Base-by-base conservation (phyloP, 2,113 vertebrate species). In the Kryptolebias marmoratus region DNA sequence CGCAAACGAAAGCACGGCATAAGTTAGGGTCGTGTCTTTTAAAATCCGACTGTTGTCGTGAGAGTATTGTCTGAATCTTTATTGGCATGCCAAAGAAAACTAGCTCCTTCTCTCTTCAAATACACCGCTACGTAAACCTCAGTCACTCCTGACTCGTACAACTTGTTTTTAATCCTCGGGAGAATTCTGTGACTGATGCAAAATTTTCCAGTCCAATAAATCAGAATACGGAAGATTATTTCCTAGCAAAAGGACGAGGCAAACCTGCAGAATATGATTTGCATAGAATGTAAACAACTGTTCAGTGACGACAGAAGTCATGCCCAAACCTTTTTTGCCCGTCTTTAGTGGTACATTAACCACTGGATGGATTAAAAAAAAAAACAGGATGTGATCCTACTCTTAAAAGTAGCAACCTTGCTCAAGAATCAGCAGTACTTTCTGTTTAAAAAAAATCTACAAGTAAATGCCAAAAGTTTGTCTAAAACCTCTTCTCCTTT, bases 331-430 rank as follows among this genome's bases (percentile, higher is more conserved):
- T 28, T n/a, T 13, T 15, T 28, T 16, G 11, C 47, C 10, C 10
- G 9, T 1, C 47, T 8, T 47, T 11, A 49, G 54, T 13, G 60
- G 57, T 56, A 50, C 4, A 65, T 54, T 39, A 9, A 63, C 36
- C 3, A 36, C 36, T 36, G 36, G 36, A 36, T 36, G 36, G 36
- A 7, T 36, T 36, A 4, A 36, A 36, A 36, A 36, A 22, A 22
- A 22, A 68, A 69, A 72, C 44, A 59, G 70, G 22, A 62, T 60
- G 60, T 16, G n/a, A 13, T 59, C 18, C 1, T 27, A 10, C 16
- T 52, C 55, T 53, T 61, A 18, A 14, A 66, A 66, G 54, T 4
- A 52, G 28, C 22, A 27, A 2, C 13, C 12, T 54, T 13, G n/a
- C 11, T 45, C 0, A 28, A 12, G 22, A 54, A 1, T 28, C 11